Conservation (phyloP, 2,113 vertebrate genomes). For the Proteles cristata region DNA sequence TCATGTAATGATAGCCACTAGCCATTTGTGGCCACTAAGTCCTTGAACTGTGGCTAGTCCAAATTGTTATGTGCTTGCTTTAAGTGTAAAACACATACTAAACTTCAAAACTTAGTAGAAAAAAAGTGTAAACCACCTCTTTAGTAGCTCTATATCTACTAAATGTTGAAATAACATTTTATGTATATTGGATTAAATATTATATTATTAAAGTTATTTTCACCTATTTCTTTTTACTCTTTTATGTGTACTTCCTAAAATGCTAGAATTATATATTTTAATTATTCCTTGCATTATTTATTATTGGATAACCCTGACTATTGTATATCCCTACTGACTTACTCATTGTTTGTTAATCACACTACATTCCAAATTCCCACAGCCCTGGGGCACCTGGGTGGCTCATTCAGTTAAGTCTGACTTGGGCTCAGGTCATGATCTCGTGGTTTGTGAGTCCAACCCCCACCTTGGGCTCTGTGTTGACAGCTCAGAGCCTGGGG, state of each 20-base stretch:
- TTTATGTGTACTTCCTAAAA: conserved; percentile 27
- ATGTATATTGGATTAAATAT: neutral
- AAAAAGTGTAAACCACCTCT: neutral
- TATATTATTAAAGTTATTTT: neutral
- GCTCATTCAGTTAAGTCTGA: neutral
- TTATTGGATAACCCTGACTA: neutral
- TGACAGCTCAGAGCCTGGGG: neutral
- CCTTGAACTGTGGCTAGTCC: neutral
- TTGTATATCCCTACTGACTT: neutral
- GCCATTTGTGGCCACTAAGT: neutral
- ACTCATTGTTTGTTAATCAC: neutral
- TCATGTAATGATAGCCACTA: neutral
- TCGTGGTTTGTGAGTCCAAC: neutral
- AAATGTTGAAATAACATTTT: conserved; percentile 3
- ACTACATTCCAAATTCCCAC: neutral
- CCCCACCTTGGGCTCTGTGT: neutral
- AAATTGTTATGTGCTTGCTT: neutral
- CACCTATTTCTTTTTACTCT: neutral
- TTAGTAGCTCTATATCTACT: neutral
- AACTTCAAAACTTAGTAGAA: neutral
- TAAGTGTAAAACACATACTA: neutral
- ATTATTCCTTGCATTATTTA: neutral
- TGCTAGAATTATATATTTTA: conserved; percentile 6
- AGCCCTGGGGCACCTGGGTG: neutral
- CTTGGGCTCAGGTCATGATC: neutral